Base-by-base conservation (phyloP, 2,113 vertebrate genomes). In the Clupea harengus region DNA sequence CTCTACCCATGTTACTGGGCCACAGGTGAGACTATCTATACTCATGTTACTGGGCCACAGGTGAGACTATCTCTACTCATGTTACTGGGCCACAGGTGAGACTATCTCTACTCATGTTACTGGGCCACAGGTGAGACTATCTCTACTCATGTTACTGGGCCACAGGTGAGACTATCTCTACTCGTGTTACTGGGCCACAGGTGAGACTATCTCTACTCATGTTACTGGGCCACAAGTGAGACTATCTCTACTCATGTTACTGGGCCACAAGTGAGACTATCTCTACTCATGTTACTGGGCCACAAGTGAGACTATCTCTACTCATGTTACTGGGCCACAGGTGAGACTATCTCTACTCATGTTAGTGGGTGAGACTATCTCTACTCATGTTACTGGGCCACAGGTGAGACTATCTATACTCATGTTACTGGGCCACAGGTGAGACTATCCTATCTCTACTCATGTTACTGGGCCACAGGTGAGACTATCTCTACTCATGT, bases 101-200 rank as follows among this genome's bases (percentile, higher is more conserved):
- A 4, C 44, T 85, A 32, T 22, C n/a, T n/a, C n/a, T n/a, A n/a
- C n/a, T n/a, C 82, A 95, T 97, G 84, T 94, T 98, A 78, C 95
- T 99, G 91, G 96, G 97, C 89, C 97, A 99, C 88, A 89, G 96
- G 98, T 99, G 93, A 85, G 95, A 4, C 44, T 85, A 32, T 22
- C n/a, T n/a, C n/a, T n/a, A n/a, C n/a, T n/a, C 82, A 95, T 97
- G 84, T 94, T 98, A 78, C 95, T 99, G 91, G 96, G 97, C 89
- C 97, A 99, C 88, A 89, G 96, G 98, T 99, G 93, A 85, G 95
- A 4, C 44, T 85, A 32, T 22, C n/a, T n/a, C n/a, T n/a, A n/a
- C n/a, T n/a, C n/a, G n/a, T n/a, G n/a, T n/a, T 98, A 78, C 95
- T 99, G 91, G 96, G 97, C 89, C 97, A 99, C 88, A 89, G 96